Conservation (phyloP, 2,113 vertebrate species). For the Dunckerocampus dactyliophorus region DNA sequence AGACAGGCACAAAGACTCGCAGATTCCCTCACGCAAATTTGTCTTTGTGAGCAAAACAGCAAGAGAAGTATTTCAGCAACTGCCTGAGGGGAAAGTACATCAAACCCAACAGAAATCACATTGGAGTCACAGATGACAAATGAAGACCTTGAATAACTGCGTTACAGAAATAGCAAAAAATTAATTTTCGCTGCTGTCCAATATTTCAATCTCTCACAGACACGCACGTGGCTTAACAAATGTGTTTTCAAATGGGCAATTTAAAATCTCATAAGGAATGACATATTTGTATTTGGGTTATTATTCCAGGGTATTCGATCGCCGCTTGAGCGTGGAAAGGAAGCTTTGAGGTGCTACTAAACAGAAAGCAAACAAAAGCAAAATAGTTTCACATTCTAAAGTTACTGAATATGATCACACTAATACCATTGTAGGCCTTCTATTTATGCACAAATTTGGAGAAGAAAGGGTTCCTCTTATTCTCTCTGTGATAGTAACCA, state of each 20-base stretch:
- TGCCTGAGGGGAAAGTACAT: constrained; percentile 59
- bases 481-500: too few relatives aligned
- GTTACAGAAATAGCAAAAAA: constrained; percentile 51
- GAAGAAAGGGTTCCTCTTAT: neutral
- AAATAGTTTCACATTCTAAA: too few relatives aligned
- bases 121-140: constrained; percentile 60
- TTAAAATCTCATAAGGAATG: constrained; percentile 43
- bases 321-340: neutral
- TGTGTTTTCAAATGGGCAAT: constrained; percentile 43
- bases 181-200: constrained; percentile 40
- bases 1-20: neutral
- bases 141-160: constrained; percentile 55
- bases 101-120: constrained; percentile 58
- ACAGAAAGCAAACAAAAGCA: neutral
- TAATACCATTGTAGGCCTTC: too few relatives aligned
- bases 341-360: neutral
- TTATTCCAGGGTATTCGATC: neutral
- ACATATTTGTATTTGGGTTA: constrained; percentile 25
- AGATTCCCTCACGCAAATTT: constrained; percentile 37
- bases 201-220: constrained; percentile 42
- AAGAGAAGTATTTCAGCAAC: constrained; percentile 51
- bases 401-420: too few relatives aligned
- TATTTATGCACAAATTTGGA: too few relatives aligned
- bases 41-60: constrained; percentile 39
- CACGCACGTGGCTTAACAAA: constrained; percentile 16